Base-by-base conservation (phyloP, 1,140 invertebrate species). In the Lepidurus apus region DNA sequence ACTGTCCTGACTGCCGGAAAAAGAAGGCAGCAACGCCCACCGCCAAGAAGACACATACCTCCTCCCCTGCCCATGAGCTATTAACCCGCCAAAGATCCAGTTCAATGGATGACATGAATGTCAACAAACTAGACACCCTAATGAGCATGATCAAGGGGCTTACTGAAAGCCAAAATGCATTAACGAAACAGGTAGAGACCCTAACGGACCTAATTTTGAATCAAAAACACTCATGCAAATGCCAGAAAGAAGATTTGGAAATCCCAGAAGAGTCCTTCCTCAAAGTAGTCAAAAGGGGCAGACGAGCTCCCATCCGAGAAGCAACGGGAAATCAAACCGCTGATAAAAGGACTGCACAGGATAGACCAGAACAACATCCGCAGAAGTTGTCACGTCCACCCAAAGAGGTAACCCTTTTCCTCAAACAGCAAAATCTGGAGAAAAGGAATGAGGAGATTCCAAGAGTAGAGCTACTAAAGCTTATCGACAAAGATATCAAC, bases 391-490 rank as follows among this genome's bases (percentile, higher is more conserved):
- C 45, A 47, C 45, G 45, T 47, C 45, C 45, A 47, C 45, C 45
- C 9, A 47, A 47, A 2, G 45, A 47, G 17, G 45, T 47, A 47
- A 74, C 74, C 42, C 74, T 74, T 74, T 43, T 26, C 7, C n/a
- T 76, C 42, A 42, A 76, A 6, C 75, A 76, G 42, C 21, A 42
- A 76, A 44, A 76, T 6, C n/a, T 43, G 44, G 42, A 42, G n/a
- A 76, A 76, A 76, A 42, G 75, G n/a, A 76, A 76, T 1, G 75
- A 76, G 75, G 44, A 76, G 42, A 42, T 76, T 1, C 42, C 42
- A 76, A 24, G 21, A n/a, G 17, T 2, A 24, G 44, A 76, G 75
- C 21, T 76, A 26, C 75, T 76, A 26, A 26, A 42, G n/a, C 75
- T 76, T 9, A n/a, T 76, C n/a, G 75, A 76, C 42, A 21, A 76